These are phyloP conservation scores for Parapristionchus giblindavisi DNA, from an alignment of 2,888 invertebrate species.

Conservation along the genomic window DNA sequence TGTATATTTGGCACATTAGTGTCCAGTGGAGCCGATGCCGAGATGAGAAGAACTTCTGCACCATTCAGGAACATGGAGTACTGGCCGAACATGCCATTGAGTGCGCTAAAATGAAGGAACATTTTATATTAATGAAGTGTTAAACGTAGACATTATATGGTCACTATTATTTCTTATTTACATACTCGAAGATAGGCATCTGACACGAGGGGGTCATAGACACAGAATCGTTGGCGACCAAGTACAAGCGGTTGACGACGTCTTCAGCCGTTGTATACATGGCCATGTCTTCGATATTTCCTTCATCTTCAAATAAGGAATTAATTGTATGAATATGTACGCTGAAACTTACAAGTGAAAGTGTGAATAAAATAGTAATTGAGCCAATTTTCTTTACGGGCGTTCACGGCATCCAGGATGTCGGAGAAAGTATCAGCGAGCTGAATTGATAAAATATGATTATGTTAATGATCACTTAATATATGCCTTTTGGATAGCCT, in stretches of 20 bases:
- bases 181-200: constrained; percentile 20
- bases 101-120: neutral
- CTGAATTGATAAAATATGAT: neutral
- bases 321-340: neutral
- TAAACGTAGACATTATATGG: too few relatives aligned
- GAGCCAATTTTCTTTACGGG: neutral
- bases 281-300: neutral
- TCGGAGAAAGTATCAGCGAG: constrained; percentile 4
- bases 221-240: neutral
- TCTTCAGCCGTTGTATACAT: neutral
- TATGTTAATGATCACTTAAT: too few relatives aligned
- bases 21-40: constrained; percentile 24
- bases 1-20: constrained; percentile 5
- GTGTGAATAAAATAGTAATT: constrained; percentile 6
- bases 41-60: constrained; percentile 26
- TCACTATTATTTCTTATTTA: too few relatives aligned
- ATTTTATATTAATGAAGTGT: neutral
- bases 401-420: neutral
- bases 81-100: neutral
- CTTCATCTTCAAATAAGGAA: neutral
- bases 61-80: constrained; percentile 4
- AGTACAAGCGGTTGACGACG: constrained; percentile 4
- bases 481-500: constrained; percentile 8
- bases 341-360: constrained; percentile 13
- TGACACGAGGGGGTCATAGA: constrained; percentile 4